Conservation (phyloP, 2,888 invertebrate species). For the Drosophila pseudotalamancana region DNA sequence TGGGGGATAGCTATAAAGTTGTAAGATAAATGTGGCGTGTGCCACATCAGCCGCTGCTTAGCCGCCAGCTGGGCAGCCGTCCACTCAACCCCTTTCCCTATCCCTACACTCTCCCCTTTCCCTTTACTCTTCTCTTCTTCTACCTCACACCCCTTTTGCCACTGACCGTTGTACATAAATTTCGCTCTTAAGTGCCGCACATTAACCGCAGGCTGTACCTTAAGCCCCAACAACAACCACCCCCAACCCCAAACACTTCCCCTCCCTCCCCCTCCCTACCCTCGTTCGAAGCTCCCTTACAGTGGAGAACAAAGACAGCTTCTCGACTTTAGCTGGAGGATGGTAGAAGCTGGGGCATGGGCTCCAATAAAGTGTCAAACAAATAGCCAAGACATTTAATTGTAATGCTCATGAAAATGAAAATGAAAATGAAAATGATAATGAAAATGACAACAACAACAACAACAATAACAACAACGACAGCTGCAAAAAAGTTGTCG, state of each 20-base stretch:
- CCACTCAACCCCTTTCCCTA: neutral
- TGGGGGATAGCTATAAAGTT: constrained; percentile 41
- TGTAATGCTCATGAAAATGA: constrained; percentile 63
- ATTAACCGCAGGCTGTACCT: constrained; percentile 54
- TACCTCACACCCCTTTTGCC: constrained; percentile 4
- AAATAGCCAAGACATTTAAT: constrained; percentile 71
- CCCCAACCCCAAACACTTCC: neutral
- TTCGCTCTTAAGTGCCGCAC: constrained; percentile 58
- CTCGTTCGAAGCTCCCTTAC: too few species aligned
- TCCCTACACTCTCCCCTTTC: neutral
- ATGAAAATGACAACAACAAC: constrained; percentile 10
- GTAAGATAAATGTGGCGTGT: constrained; percentile 43
- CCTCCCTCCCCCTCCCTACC: neutral
- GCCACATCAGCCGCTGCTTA: constrained; percentile 47
- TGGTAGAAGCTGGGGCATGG: neutral
- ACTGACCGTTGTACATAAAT: constrained; percentile 58
- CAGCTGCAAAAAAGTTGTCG: constrained; percentile 18
- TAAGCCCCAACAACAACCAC: neutral
- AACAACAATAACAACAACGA: constrained; percentile 2
- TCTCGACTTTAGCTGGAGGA: constrained; percentile 42
- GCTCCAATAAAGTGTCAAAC: constrained; percentile 75
- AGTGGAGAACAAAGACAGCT: constrained; percentile 36
- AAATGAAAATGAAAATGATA: constrained; percentile 42
- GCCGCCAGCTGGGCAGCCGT: constrained; percentile 28
- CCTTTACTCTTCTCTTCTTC: neutral